A percentile compares a stretch with the other conserved stretches of the same genome.
Evolutionary conservation across 2,888 invertebrate species (phyloP).

Genomic region (Nomada hirtipes): DNA sequence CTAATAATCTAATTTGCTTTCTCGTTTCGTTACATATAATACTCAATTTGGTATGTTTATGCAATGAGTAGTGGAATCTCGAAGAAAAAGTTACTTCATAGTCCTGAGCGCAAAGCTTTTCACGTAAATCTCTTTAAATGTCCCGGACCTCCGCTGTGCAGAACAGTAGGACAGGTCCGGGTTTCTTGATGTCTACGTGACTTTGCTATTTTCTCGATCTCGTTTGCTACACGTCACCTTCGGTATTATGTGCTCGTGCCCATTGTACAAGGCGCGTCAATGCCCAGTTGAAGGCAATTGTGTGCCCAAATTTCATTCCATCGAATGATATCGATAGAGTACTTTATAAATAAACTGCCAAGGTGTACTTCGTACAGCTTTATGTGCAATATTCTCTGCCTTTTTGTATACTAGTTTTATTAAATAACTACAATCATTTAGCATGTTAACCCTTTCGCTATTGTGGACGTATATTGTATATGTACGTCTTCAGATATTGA

Average conservation of each 20-base stretch:
- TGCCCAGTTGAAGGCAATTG: slow-evolving; percentile 14
- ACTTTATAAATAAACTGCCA: background rate
- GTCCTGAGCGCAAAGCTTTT: slow-evolving; percentile 10
- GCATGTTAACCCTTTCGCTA: background rate
- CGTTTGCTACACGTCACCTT: slow-evolving; percentile 34
- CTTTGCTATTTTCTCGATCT: slow-evolving; percentile 53
- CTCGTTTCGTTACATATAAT: too few species aligned
- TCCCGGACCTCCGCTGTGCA: slow-evolving; percentile 11
- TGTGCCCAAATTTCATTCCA: slow-evolving; percentile 1
- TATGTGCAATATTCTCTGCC: too few species aligned
- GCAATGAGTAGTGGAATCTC: too few species aligned
- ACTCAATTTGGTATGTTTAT: too few species aligned
- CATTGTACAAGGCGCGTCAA: background rate
- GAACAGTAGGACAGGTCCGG: slow-evolving; percentile 63
- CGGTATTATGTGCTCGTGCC: slow-evolving; percentile 22
- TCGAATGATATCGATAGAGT: background rate
- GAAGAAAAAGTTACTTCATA: background rate
- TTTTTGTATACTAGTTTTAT: too few species aligned
- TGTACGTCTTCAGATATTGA: too few species aligned
- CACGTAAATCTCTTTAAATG: slow-evolving; percentile 33
- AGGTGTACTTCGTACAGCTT: too few species aligned
- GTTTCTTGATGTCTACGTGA: slow-evolving; percentile 60
- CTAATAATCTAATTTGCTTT: too few species aligned
- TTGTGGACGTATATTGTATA: too few species aligned
- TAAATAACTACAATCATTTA: too few species aligned